Percentiles rank a stretch among this genome's conserved stretches.
These are phyloP conservation scores for Tapirus indicus DNA, from an alignment of 2,797 vertebrate species.

Conservation along the genomic window DNA sequence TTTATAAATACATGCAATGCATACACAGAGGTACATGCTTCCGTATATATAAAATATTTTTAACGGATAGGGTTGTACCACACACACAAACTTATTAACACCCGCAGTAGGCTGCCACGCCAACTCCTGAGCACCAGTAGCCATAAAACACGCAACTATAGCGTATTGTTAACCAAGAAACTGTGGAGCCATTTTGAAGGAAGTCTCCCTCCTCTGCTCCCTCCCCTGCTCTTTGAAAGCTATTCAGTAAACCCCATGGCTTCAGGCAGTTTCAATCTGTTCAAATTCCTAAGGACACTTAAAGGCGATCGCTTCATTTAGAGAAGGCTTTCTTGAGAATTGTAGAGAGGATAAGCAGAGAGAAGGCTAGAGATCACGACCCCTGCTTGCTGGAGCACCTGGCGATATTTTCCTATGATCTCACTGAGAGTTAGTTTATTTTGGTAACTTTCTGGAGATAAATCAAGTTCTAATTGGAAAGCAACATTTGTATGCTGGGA, in stretches of 20 bases:
- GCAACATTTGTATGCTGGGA: not conserved
- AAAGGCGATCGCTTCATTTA: conserved; percentile 62
- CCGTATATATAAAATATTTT: not conserved
- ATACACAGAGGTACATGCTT: not conserved
- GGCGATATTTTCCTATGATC: conserved; percentile 57
- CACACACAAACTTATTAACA: not conserved
- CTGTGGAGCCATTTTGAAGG: not conserved
- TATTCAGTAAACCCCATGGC: conserved; percentile 59
- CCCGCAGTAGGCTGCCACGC: not conserved
- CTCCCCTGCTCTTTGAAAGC: conserved; percentile 58
- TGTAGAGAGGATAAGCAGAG: conserved; percentile 6
- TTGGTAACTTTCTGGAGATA: conserved; percentile 54
- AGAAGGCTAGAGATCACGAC: conserved; percentile 60
- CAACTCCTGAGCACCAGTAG: not conserved
- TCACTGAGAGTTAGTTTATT: conserved; percentile 63
- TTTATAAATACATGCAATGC: not conserved
- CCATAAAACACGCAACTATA: not conserved
- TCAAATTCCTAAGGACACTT: conserved; percentile 73
- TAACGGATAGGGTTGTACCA: not conserved
- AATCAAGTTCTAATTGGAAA: conserved; percentile 68
- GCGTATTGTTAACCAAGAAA: not conserved
- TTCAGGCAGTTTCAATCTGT: conserved; percentile 71
- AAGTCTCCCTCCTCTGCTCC: not conserved
- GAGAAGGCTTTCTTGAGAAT: conserved; percentile 36
- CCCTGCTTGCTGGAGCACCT: conserved; percentile 58